phyloP scores from a whole-genome alignment of 2,888 invertebrate species.

The Clunio marinus region DNA sequence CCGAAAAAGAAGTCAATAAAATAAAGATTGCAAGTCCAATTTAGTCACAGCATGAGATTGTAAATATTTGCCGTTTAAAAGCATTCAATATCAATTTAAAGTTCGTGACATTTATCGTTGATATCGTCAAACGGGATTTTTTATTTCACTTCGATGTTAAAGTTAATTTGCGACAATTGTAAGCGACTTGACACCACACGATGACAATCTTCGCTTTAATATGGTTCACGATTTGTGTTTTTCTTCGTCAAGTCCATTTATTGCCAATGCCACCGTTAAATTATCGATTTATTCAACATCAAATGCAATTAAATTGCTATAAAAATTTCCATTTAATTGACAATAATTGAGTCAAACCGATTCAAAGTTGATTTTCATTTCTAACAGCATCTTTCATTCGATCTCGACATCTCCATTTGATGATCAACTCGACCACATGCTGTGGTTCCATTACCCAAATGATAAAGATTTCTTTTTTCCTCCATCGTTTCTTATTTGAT shows the following conservation, averaged over 20 bases:
- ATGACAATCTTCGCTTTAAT: neutral
- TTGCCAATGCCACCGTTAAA: conserved; percentile 8
- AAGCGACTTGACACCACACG: neutral
- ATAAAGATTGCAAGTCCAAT: neutral
- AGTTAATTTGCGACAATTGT: no score
- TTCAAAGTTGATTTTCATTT: neutral
- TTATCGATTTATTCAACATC: neutral
- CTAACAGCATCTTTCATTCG: neutral
- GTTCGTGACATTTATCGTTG: no score
- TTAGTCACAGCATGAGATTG: neutral
- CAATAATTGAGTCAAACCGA: conserved; percentile 24
- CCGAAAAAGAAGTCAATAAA: no score
- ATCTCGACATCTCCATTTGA: neutral
- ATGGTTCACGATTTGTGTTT: neutral
- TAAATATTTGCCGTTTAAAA: neutral
- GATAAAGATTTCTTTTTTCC: neutral
- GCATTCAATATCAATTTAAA: neutral
- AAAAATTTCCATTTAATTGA: conserved; percentile 30
- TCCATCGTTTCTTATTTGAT: no score
- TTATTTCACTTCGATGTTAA: neutral
- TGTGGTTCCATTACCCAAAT: neutral
- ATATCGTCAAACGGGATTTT: neutral
- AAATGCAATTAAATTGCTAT: conserved; percentile 18
- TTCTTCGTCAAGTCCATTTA: neutral
- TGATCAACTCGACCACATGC: neutral